Conservation (phyloP, 2,888 invertebrate genomes). For the Melieria crassipennis region DNA sequence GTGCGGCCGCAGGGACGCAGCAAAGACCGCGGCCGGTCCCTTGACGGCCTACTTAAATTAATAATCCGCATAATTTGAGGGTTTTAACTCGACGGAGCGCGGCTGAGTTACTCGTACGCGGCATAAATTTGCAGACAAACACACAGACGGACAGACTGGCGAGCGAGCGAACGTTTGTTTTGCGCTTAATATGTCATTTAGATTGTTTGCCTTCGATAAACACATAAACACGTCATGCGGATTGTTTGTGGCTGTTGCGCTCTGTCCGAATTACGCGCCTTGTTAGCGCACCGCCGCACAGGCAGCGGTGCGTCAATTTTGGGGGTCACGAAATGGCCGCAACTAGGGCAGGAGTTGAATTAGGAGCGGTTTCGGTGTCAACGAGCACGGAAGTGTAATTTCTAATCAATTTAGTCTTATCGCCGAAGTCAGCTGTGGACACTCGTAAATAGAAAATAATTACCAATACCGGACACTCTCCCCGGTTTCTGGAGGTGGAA, state of each 20-base stretch:
- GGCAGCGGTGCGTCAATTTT: not conserved
- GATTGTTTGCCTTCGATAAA: constrained; percentile 63
- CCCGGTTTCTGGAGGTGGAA: not conserved
- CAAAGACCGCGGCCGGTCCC: constrained; percentile 34
- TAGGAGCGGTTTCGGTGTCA: constrained; percentile 27
- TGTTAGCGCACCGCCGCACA: constrained; percentile 8
- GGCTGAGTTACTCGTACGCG: not conserved
- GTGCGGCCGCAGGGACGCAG: constrained; percentile 22
- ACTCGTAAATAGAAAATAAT: constrained; percentile 50
- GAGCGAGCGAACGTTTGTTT: constrained; percentile 52
- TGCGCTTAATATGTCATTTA: constrained; percentile 66
- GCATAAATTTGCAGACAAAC: constrained; percentile 7
- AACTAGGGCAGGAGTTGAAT: constrained; percentile 24
- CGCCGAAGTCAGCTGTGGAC: constrained; percentile 50
- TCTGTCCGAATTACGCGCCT: constrained; percentile 43
- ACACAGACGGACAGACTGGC: not conserved
- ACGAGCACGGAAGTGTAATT: constrained; percentile 46
- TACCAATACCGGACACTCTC: constrained; percentile 10
- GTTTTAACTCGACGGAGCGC: constrained; percentile 42
- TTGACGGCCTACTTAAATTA: constrained; percentile 63
- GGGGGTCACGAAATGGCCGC: constrained; percentile 34
- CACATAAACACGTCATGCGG: constrained; percentile 41
- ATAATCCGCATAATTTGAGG: constrained; percentile 65
- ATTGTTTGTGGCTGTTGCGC: constrained; percentile 51
- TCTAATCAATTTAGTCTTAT: constrained; percentile 56